Evolutionary conservation across 37 sponge, comb jelly and placozoan species (phyloP), one percentile per base, ranked within the genome.

Genomic region (Beroe forskalii): DNA sequence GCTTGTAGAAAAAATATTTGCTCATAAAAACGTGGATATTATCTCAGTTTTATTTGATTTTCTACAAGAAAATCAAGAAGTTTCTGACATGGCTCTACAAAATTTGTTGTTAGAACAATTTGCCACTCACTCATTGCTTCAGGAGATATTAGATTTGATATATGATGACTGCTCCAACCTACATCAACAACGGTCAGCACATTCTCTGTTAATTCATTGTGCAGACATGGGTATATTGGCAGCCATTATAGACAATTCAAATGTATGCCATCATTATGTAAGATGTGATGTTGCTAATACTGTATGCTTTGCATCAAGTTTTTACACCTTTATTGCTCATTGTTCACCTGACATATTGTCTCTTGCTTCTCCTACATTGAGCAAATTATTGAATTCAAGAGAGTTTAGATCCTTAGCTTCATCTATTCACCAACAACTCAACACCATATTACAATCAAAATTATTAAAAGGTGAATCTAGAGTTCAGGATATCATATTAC

Each of bases 111-210:
- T 28, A 30, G n/a, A 63, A 28, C 14, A 63, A 63, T 69, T 69
- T 69, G 72, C 19, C 1, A 14, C 3, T 35, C 35, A 35, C 32
- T 35, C 35, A 2, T 36, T 69, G 19, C 38, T 69, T 4, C 72
- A 69, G 72, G 32, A 33, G 17, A 36, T 37, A 20, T 14, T 69
- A 32, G 72, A 69, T 33, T 14, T 69, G 2, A 36, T 69, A 1
- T 69, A 69, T 33, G 32, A 69, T 36, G 72, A 69, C 19, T 69
- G 72, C 32, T 28, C 72, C 72, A 69, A 69, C 38, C 19, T 69
- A 20, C 27, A 33, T 12, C 33, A 69, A 17, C 72, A 69, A 32
- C 36, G 72, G 32, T 69, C 33, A 33, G 72, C 72, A 32, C 72
- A 32, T 14, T 69, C 72, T 14, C 35, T 69, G 1, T 20, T 69